A percentile compares a stretch with the other conserved stretches of the same genome.
phyloP scores from a whole-genome alignment of 2,113 vertebrate species.

The Bubalus kerabau region DNA sequence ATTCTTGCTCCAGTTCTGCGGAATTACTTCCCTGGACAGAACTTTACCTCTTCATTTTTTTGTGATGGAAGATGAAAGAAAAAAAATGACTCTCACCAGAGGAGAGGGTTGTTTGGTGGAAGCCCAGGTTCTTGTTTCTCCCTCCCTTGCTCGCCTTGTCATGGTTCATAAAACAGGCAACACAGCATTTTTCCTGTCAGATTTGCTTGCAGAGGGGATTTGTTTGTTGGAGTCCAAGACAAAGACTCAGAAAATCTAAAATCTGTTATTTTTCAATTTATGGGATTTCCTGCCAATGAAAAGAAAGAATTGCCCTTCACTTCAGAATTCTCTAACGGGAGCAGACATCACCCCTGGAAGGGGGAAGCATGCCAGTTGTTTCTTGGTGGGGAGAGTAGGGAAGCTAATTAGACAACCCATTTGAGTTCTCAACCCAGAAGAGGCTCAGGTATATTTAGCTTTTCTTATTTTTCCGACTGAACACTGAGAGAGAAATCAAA shows the following conservation, averaged over 20 bases:
- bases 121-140: background rate
- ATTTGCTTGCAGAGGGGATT: background rate
- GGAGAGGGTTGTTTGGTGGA: background rate
- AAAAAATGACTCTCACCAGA: background rate
- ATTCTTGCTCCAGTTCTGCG: background rate
- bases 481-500: conserved; percentile 54
- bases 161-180: background rate
- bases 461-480: conserved; percentile 56
- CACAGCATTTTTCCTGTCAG: background rate
- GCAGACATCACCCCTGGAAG: background rate
- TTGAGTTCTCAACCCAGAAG: background rate
- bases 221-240: conserved; percentile 4
- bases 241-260: conserved; percentile 26
- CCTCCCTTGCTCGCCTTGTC: background rate
- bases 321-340: background rate
- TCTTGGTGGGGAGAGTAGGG: background rate
- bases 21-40: background rate
- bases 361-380: background rate
- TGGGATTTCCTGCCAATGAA: background rate
- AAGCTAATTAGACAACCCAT: background rate
- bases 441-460: conserved; percentile 51
- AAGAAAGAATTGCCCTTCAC: background rate
- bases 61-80: background rate
- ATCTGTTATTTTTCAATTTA: conserved; percentile 31
- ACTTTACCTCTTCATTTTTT: background rate